A percentile compares a stretch with the other conserved stretches of the same genome.
phyloP scores from a whole-genome alignment of 23 tunicate species.

The Clavelina lepadiformis region DNA sequence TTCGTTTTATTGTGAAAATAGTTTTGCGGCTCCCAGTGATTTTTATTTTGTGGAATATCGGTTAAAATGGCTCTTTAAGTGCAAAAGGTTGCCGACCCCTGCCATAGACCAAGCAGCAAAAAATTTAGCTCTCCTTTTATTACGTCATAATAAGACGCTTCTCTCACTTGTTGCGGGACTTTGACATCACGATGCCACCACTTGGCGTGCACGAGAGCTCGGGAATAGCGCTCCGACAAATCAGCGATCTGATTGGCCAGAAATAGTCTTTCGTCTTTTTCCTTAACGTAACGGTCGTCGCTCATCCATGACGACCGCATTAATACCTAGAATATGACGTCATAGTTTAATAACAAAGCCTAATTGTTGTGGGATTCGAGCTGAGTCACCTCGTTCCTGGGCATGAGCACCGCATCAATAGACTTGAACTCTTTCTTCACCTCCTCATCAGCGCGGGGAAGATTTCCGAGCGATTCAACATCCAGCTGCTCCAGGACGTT shows the following conservation, averaged over 20 bases:
- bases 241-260: conserved; percentile 29
- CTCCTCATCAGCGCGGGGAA: conserved; percentile 10
- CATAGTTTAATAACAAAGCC: too few species aligned
- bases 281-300: conserved; percentile 22
- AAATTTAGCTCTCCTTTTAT: too few species aligned
- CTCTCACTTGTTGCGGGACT: conserved; percentile 40
- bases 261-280: conserved; percentile 28
- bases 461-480: conserved; percentile 43
- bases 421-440: conserved; percentile 21
- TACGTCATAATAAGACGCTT: neutral
- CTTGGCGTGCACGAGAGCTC: conserved; percentile 51
- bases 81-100: too few species aligned
- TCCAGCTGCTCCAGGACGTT: conserved; percentile 48
- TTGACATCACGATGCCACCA: conserved; percentile 74
- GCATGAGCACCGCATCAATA: conserved; percentile 42
- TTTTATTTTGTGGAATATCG: too few species aligned
- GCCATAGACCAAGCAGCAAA: too few species aligned
- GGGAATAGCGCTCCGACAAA: conserved; percentile 19
- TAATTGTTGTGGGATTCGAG: too few species aligned
- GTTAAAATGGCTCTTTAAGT: too few species aligned
- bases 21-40: too few species aligned
- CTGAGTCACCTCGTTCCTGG: conserved; percentile 84
- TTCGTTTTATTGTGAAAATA: too few species aligned
- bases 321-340: conserved; percentile 20
- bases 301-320: conserved; percentile 66